Evolutionary conservation across 1,140 invertebrate species (phyloP).

Genomic region (Radopholus similis): DNA sequence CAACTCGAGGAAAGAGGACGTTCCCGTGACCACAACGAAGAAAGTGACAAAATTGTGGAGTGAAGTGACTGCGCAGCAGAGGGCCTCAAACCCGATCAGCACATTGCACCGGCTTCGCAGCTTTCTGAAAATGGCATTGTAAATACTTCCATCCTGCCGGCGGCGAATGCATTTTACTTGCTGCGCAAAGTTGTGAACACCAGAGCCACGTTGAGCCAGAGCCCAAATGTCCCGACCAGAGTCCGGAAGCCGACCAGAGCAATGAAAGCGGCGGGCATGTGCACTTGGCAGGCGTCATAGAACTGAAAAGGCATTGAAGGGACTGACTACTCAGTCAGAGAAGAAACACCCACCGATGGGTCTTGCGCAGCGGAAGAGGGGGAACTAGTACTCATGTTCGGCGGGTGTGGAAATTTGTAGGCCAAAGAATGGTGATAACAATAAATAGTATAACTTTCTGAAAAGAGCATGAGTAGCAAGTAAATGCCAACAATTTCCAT

Average conservation of each 20-base stretch:
- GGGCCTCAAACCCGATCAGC: neutral
- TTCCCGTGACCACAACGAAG: too few species aligned
- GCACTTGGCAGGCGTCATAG: neutral
- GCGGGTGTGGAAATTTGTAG: too few species aligned
- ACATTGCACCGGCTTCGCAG: neutral
- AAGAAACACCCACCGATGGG: too few species aligned
- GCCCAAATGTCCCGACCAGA: neutral
- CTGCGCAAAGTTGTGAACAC: neutral
- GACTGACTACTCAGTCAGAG: too few species aligned
- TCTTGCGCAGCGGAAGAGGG: too few species aligned
- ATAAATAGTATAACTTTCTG: too few species aligned
- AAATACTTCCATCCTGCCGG: neutral
- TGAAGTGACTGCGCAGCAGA: neutral
- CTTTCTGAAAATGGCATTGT: neutral
- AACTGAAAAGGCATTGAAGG: too few species aligned
- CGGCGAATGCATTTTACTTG: neutral
- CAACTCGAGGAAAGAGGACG: conserved; percentile 2
- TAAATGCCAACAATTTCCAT: too few species aligned
- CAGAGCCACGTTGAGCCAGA: neutral
- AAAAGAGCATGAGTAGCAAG: too few species aligned
- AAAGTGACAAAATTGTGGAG: neutral
- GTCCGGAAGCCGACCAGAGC: neutral
- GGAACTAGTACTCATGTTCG: too few species aligned
- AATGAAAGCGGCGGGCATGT: neutral
- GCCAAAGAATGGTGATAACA: too few species aligned